Evolutionary conservation across 1,140 invertebrate genomes (phyloP).

Genomic region (Heliconius hermathena): DNA sequence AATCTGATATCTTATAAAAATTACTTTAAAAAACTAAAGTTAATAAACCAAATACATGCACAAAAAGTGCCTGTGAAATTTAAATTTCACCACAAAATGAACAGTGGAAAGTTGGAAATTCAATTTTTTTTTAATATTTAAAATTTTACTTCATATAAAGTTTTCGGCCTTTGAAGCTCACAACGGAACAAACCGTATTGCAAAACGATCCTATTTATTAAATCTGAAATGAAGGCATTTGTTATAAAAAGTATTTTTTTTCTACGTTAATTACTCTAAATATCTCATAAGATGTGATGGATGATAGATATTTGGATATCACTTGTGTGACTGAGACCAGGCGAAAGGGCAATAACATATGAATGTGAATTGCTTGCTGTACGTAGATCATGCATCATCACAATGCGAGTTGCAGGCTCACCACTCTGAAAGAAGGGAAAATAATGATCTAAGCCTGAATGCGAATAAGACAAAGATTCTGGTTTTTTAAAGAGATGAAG

Average conservation of each 20-base stretch:
- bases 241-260: constrained; percentile 11
- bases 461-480: no score
- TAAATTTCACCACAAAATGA: not conserved
- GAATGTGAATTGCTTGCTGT: no score
- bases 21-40: no score
- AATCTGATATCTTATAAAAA: no score
- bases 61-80: not conserved
- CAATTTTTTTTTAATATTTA: constrained; percentile 6
- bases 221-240: constrained; percentile 18
- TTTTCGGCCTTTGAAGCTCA: constrained; percentile 21
- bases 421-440: no score
- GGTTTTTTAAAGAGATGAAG: no score
- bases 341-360: no score
- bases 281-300: not conserved
- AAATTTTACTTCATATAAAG: constrained; percentile 15
- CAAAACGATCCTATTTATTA: constrained; percentile 24
- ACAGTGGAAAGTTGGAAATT: not conserved
- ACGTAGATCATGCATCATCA: no score
- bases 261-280: constrained; percentile 4
- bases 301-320: no score
- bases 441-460: no score
- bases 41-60: not conserved
- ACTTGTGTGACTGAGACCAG: no score
- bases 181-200: constrained; percentile 15
- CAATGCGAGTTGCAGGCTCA: no score